Evolutionary conservation across 1,140 invertebrate genomes (phyloP).

Genomic region (Polypedilum pembai): DNA sequence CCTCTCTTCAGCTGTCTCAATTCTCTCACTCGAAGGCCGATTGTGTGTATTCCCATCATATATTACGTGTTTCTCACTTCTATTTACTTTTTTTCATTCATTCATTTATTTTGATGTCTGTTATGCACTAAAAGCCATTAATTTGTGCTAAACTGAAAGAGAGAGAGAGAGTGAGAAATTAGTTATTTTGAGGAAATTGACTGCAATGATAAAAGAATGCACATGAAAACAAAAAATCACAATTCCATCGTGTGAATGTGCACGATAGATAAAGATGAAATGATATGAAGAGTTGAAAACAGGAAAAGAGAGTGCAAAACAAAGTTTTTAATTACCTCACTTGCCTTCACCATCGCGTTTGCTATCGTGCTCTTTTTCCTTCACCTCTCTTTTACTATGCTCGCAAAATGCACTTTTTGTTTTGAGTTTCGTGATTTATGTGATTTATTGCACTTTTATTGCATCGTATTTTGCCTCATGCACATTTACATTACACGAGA

Average conservation of each 20-base stretch:
- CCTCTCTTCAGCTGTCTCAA: constrained; percentile 4
- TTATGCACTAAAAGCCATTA: too few species aligned
- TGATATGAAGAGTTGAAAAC: constrained; percentile 16
- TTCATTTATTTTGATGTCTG: too few species aligned
- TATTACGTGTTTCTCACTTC: not conserved
- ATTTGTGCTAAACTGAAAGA: too few species aligned
- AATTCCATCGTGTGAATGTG: not conserved
- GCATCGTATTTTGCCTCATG: constrained; percentile 10
- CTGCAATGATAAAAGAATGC: too few species aligned
- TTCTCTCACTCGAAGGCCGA: not conserved
- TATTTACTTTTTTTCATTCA: too few species aligned
- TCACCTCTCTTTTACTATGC: not conserved
- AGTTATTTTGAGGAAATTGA: too few species aligned
- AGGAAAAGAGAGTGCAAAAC: constrained; percentile 20
- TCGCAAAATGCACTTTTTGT: constrained; percentile 5
- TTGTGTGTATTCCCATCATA: constrained; percentile 13
- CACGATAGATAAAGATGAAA: not conserved
- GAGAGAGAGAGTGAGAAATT: too few species aligned
- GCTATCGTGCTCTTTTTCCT: constrained; percentile 4
- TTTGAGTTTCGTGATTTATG: constrained; percentile 1
- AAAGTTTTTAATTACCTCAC: constrained; percentile 22
- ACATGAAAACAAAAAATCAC: not conserved
- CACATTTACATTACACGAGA: not conserved
- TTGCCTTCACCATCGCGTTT: not conserved
- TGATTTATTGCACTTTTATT: constrained; percentile 28